phyloP scores from a whole-genome alignment of 2,113 vertebrate genomes.

The Opisthocomus hoazin region DNA sequence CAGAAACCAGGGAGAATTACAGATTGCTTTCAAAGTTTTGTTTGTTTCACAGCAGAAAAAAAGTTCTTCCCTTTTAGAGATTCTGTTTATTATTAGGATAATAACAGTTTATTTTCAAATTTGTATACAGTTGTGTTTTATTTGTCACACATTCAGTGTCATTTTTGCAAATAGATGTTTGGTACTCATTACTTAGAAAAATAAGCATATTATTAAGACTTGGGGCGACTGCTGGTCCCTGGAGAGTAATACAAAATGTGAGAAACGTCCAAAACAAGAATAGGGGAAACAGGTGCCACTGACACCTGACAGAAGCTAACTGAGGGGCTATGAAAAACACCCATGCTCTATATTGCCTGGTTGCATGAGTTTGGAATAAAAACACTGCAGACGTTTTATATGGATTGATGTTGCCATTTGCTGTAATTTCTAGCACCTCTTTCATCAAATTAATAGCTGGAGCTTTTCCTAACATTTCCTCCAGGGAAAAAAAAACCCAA shows the following conservation, averaged over 20 bases:
- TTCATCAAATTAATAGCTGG: constrained; percentile 43
- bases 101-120: background rate
- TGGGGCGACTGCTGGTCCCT: background rate
- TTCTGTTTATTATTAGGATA: background rate
- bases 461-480: constrained; percentile 27
- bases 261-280: background rate
- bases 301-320: background rate
- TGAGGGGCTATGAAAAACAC: background rate
- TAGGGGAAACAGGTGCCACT: background rate
- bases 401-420: constrained; percentile 29
- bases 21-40: background rate
- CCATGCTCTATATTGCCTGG: background rate
- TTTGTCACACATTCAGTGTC: background rate
- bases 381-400: background rate
- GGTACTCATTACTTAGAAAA: background rate
- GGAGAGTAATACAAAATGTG: background rate
- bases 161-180: background rate
- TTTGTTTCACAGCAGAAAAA: background rate
- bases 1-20: background rate
- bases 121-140: background rate
- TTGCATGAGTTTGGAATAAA: background rate
- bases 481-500: background rate
- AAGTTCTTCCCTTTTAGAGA: background rate
- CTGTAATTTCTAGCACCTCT: constrained; percentile 31
- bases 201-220: background rate